Evolutionary conservation across 2,797 vertebrate species (phyloP), one percentile per base, ranked within the genome.

Genomic region (Eulemur mongoz): DNA sequence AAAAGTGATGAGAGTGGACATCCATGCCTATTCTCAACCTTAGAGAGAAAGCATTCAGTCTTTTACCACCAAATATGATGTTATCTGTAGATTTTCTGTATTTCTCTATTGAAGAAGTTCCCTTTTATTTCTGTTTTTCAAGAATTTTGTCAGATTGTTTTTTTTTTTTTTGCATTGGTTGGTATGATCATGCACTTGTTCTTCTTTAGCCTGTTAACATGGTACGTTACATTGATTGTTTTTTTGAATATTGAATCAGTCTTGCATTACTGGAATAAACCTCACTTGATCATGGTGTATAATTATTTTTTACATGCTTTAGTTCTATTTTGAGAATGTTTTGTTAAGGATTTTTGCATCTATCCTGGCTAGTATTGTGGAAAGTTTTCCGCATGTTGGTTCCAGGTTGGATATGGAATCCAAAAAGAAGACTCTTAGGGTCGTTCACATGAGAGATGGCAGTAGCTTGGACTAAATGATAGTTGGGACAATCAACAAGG

Each of bases 311-410:
- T 63, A 69, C 43, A 32, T 85, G 67, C 15, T 14, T 92, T 76
- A 91, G 73, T 79, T 95, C 25, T 89, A 45, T 95, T 92, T 92
- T 95, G 25, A 59, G 48, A 86, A 80, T 83, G 5, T 70, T 96
- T 90, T 81, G 14, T 72, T 78, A 70, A 89, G 30, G 7, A 30
- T 63, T 89, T 82, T 79, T 61, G 0, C 4, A 35, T 85, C 8
- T 89, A 35, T 86, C 15, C 2, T 50, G 22, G 69, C 45, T 45
- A 90, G 27, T 32, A 23, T 48, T 89, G 5, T 75, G 13, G 57
- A 88, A 84, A 52, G 0, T 84, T 72, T 91, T 89, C 17, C 73
- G 43, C 12, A 6, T 85, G 1, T 78, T 67, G 43, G 30, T 75
- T 76, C 30, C 35, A 81, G 35, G 32, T 94, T 95, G 27, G 18